Conservation (phyloP, 1,140 invertebrate species). For the silkworm (Bombyx mori) region DNA sequence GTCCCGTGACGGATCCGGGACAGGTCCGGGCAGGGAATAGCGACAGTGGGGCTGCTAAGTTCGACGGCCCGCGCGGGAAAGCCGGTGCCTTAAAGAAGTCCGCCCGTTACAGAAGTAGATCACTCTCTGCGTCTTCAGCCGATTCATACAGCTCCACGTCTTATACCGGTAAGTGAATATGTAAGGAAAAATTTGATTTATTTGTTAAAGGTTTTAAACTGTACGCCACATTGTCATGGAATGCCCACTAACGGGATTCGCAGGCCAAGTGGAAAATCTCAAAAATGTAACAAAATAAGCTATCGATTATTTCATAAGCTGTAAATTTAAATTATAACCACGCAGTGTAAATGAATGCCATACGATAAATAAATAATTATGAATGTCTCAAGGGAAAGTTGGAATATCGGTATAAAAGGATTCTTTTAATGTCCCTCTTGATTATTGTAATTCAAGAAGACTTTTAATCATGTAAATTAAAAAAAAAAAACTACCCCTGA, state of each 20-base stretch:
- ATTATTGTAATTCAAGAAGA: no score
- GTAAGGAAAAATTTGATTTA: not conserved
- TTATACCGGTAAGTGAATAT: slow-evolving; percentile 57
- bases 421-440: no score
- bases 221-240: no score
- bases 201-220: not conserved
- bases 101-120: slow-evolving; percentile 87
- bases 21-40: slow-evolving; percentile 47
- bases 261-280: no score
- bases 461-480: no score
- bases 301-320: no score
- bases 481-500: no score
- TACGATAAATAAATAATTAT: not conserved
- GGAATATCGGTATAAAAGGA: no score
- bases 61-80: slow-evolving; percentile 55
- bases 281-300: no score
- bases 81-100: slow-evolving; percentile 87
- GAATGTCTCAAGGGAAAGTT: not conserved
- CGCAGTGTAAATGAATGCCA: no score
- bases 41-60: slow-evolving; percentile 40
- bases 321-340: no score
- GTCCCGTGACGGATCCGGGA: slow-evolving; percentile 60
- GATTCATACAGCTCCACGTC: slow-evolving; percentile 91
- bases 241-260: no score
- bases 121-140: slow-evolving; percentile 92